These are phyloP conservation scores for Sceloporus tristichus DNA, from an alignment of 2,113 vertebrate genomes.

Conservation along the genomic window DNA sequence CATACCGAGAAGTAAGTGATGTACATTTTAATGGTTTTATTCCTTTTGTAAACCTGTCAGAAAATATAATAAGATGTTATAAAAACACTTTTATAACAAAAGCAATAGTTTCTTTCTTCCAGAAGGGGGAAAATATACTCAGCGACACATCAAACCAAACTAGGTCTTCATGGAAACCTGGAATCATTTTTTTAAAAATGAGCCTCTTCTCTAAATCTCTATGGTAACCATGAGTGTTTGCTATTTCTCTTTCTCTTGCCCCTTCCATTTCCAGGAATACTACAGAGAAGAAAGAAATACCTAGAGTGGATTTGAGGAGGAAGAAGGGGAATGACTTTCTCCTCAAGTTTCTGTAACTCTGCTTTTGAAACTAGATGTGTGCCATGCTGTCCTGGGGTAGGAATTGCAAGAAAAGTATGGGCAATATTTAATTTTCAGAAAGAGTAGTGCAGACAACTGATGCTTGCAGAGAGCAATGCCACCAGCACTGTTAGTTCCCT, in stretches of 20 bases:
- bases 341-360: neutral
- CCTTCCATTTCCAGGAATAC: neutral
- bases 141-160: too few relatives aligned
- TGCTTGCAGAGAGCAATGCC: neutral
- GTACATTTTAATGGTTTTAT: neutral
- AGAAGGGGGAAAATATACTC: too few relatives aligned
- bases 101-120: too few relatives aligned
- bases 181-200: too few relatives aligned
- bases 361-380: neutral
- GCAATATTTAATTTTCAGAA: neutral
- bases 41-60: neutral
- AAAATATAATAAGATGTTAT: neutral
- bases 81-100: neutral
- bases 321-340: neutral
- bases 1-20: neutral
- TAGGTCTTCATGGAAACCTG: too few relatives aligned
- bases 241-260: neutral
- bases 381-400: neutral
- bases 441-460: neutral
- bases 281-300: neutral
- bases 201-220: too few relatives aligned
- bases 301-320: neutral
- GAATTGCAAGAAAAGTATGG: neutral
- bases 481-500: neutral
- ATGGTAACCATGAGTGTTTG: too few relatives aligned